phyloP scores from a whole-genome alignment of 2,113 vertebrate genomes.

The Solenodon paradoxus region DNA sequence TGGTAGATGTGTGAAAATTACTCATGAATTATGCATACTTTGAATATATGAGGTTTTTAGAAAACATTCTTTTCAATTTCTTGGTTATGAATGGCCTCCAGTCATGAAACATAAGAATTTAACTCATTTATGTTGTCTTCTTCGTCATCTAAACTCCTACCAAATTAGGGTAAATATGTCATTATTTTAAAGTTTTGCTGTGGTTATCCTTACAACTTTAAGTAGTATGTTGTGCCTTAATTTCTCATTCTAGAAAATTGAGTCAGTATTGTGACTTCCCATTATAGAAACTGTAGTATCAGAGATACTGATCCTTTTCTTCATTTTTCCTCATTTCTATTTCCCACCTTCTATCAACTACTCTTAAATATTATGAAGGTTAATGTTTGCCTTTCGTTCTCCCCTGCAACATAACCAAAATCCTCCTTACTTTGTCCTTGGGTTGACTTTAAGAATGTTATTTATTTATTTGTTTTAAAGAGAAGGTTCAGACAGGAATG shows the following conservation, averaged over 20 bases:
- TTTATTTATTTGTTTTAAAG: too few relatives aligned
- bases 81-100: not conserved
- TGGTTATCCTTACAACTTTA: not conserved
- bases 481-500: too few relatives aligned
- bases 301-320: too few relatives aligned
- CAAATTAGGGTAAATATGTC: not conserved
- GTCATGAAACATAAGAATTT: not conserved
- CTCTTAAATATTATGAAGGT: too few relatives aligned
- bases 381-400: not conserved
- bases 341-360: not conserved
- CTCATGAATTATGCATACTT: not conserved
- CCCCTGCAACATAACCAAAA: not conserved
- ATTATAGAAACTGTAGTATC: not conserved
- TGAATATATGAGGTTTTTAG: not conserved
- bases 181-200: slow-evolving; percentile 16
- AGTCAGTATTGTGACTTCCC: not conserved
- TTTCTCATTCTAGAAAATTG: too few relatives aligned
- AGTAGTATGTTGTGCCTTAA: not conserved
- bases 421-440: slow-evolving; percentile 11
- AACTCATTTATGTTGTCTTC: not conserved
- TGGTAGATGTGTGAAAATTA: too few relatives aligned
- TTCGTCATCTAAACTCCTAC: not conserved
- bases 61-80: slow-evolving; percentile 12
- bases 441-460: too few relatives aligned
- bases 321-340: not conserved